Base-by-base conservation (phyloP, 2,113 vertebrate species). In the Sorex araneus region DNA sequence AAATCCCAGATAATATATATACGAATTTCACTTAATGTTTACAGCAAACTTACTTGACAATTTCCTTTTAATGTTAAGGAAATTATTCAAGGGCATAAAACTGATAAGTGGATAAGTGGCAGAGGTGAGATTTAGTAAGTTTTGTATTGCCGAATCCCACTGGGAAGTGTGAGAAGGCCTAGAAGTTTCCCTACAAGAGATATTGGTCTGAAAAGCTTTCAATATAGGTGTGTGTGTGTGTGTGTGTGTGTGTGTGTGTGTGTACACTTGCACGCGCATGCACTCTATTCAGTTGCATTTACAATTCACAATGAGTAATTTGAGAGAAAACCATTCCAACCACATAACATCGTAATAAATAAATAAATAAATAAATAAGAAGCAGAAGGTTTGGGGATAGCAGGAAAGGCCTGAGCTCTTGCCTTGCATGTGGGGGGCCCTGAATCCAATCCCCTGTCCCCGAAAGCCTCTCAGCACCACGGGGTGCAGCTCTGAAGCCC, bases 41-140 rank as follows among this genome's bases (percentile, higher is more conserved):
- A 70, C 2, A 75, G 45, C 11, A 67, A 69, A 6, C 30, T 23
- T 50, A 16, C 25, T 47, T 85, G 60, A 75, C 40, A 63, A 89
- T 40, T 75, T 21, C 16, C 36, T 64, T 40, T 94, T 75, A 92
- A 32, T 80, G 30, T 21, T 85, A 27, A 89, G 28, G 34, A 92
- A 75, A 92, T 64, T 64, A 7, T 76, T 43, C 57, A 73, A 67
- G 66, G 28, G 45, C 27, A 89, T 50, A 60, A 63, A 81, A 13
- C 6, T 21, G 32, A 18, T 80, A 84, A 89, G 11, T 73, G 16
- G 4, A 3, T 74, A 80, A 93, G 34, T 25, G 10, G 67, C 18
- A 60, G 34, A 81, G 28, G 16, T 70, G 36, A 89, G 7, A 70
- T 43, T 64, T 89, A 92, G 69, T 40, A 27, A 27, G n/a, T 75